These are phyloP conservation scores for Gymnosoma rotundatum DNA, from an alignment of 2,888 invertebrate species.

Conservation along the genomic window DNA sequence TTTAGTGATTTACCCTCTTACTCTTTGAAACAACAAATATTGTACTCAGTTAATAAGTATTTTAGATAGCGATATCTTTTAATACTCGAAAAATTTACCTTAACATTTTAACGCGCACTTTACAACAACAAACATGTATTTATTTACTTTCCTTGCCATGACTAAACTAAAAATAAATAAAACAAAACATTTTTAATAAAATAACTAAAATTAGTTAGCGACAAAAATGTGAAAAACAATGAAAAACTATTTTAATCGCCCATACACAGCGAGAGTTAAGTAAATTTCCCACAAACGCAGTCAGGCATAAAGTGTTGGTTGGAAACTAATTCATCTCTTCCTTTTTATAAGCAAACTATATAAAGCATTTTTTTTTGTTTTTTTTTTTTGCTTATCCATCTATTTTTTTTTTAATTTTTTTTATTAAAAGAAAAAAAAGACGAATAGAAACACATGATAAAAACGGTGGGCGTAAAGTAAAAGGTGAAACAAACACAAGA, in stretches of 20 bases:
- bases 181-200: not conserved
- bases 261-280: not conserved
- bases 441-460: conserved; percentile 6
- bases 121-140: no score
- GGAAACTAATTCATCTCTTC: conserved; percentile 38
- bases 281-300: conserved; percentile 67
- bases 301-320: conserved; percentile 64
- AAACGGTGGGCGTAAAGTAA: conserved; percentile 48
- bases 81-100: no score
- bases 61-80: no score
- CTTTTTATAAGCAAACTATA: conserved; percentile 21
- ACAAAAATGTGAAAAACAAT: conserved; percentile 38
- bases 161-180: no score
- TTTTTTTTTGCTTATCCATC: conserved; percentile 10
- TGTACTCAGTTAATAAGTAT: no score
- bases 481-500: conserved; percentile 21
- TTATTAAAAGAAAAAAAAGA: not conserved
- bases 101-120: no score
- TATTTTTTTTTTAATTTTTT: not conserved
- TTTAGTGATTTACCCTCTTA: no score
- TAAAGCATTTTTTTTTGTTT: not conserved
- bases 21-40: no score
- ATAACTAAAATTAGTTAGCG: conserved; percentile 14
- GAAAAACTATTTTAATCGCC: conserved; percentile 34
- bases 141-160: no score